Evolutionary conservation across 2,113 vertebrate genomes (phyloP).

Genomic region (Syrrhaptes paradoxus): DNA sequence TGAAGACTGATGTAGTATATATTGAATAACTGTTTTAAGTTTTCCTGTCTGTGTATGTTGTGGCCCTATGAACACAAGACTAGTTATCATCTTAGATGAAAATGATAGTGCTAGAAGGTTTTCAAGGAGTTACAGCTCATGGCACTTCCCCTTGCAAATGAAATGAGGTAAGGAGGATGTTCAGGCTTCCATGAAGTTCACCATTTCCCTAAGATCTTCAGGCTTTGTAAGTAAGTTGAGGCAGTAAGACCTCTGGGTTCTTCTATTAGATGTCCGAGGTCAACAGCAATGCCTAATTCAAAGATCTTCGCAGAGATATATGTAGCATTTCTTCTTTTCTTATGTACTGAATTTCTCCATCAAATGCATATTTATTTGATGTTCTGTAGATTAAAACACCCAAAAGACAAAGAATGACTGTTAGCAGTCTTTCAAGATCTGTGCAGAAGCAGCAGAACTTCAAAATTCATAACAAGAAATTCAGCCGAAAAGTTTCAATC

Average conservation of each 20-base stretch:
- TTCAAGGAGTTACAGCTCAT: background rate
- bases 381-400: background rate
- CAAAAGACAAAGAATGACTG: background rate
- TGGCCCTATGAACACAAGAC: background rate
- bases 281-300: background rate
- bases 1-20: background rate
- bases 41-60: background rate
- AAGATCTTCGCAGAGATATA: background rate
- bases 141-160: background rate
- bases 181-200: background rate
- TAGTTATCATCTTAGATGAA: background rate
- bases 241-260: background rate
- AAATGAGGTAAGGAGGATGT: background rate
- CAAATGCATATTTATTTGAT: background rate
- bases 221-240: background rate
- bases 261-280: background rate
- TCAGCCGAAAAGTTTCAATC: background rate
- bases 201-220: background rate
- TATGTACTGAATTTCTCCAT: background rate
- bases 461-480: background rate
- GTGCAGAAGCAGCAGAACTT: background rate
- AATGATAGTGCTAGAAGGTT: background rate
- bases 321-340: background rate
- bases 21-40: background rate
- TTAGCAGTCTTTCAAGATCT: background rate